Evolutionary conservation across 2,113 vertebrate species (phyloP), one percentile per base, ranked within the genome.

Genomic region (Crotalus viridis): DNA sequence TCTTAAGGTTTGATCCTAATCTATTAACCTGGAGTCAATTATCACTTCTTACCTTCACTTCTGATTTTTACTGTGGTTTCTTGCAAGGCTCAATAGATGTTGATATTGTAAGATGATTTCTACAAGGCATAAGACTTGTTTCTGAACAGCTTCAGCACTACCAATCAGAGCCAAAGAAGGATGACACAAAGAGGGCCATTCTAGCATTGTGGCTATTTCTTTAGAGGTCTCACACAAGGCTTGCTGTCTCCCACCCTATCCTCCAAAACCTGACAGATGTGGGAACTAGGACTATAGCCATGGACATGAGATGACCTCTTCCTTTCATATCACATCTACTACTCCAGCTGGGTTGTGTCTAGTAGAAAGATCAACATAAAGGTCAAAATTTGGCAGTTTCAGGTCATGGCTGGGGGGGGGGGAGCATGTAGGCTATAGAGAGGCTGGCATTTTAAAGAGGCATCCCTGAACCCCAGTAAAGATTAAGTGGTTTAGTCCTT

Each of bases 401-500:
- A 57, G 74, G 54, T 86, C 74, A 86, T 43, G 24, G 15, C 55
- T 1, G 0, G 52, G n/a, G 46, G 24, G n/a, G 33, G 22, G 0
- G n/a, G 10, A 51, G 8, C 48, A 8, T 51, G 48, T 21, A 69
- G 59, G 59, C 54, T 12, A n/a, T 28, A 90, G 48, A 54, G 4
- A 81, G 9, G 17, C 28, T 54, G 19, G 13, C 7, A 19, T 56
- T 28, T 86, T 26, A 57, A 91, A 85, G 81, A 91, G 54, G 24
- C 12, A 48, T 13, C 54, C 24, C 43, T 46, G 28, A 85, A 81
- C 22, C 90, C 90, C 52, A 85, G 22, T 46, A 91, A 85, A 91
- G 90, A 91, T 91, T 91, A 91, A 91, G 52, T 57, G 81, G 54
- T 91, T 85, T 24, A 91, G 54, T 55, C 81, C 54, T 87, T 87